These are phyloP conservation scores for Pteruthius melanotis DNA, from an alignment of 2,113 vertebrate genomes.

Conservation along the genomic window DNA sequence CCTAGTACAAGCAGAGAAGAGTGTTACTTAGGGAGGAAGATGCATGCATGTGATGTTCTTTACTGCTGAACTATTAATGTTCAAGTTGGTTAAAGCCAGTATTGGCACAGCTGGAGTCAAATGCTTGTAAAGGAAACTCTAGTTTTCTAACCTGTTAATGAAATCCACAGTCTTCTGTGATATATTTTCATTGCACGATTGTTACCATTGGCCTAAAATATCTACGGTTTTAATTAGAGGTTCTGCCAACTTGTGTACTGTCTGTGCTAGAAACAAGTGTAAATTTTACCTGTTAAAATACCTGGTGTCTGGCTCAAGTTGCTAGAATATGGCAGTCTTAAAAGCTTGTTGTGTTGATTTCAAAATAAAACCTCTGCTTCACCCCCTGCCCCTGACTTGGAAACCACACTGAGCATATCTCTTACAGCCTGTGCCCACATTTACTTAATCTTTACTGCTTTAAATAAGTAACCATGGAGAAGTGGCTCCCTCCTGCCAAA, in stretches of 20 bases:
- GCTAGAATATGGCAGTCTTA: background rate
- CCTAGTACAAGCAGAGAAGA: background rate
- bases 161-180: slow-evolving; percentile 38
- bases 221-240: background rate
- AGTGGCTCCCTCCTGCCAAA: background rate
- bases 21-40: background rate
- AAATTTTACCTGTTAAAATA: slow-evolving; percentile 10
- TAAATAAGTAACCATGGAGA: background rate
- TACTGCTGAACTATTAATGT: background rate
- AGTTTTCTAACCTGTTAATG: slow-evolving; percentile 23
- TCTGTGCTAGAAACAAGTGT: slow-evolving; percentile 65
- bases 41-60: background rate
- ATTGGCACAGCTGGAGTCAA: background rate
- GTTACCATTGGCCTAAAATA: slow-evolving; percentile 31
- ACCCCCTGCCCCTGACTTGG: background rate
- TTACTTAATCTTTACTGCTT: background rate
- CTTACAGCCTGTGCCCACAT: background rate
- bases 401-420: background rate
- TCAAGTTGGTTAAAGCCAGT: background rate
- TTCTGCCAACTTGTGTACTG: slow-evolving; percentile 63
- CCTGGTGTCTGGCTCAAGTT: background rate
- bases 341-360: background rate
- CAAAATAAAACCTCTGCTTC: background rate
- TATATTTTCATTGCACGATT: slow-evolving; percentile 52
- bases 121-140: background rate